phyloP scores from a whole-genome alignment of 2,797 vertebrate species.

The Eulemur coronatus region DNA sequence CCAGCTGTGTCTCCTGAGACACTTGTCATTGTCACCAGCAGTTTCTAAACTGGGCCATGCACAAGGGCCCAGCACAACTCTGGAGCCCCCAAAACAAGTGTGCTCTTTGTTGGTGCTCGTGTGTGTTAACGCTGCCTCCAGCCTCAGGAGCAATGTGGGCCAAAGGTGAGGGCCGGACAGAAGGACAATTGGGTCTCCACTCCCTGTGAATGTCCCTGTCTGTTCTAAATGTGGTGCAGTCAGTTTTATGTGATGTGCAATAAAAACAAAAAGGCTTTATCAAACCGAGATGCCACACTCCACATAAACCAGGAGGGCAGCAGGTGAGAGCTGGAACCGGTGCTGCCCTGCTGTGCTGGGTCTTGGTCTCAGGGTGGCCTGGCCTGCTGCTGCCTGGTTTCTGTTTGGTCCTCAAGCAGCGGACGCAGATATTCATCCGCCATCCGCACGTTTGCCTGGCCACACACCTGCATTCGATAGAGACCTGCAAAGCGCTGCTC shows the following conservation, averaged over 20 bases:
- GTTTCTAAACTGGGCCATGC: neutral
- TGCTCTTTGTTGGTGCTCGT: neutral
- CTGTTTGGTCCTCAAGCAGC: neutral
- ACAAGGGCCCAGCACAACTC: neutral
- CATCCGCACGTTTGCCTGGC: neutral
- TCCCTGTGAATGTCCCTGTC: neutral
- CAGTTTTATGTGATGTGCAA: slow-evolving; percentile 71
- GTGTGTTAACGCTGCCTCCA: neutral
- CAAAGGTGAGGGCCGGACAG: too few species aligned
- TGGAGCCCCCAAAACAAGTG: neutral
- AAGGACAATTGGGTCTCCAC: neutral
- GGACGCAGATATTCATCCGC: neutral
- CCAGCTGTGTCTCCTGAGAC: neutral
- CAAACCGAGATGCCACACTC: neutral
- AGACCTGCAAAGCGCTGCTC: neutral
- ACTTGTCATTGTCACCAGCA: slow-evolving; percentile 49
- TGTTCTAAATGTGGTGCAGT: slow-evolving; percentile 34
- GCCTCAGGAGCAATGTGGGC: neutral
- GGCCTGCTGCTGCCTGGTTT: neutral
- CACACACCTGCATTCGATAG: rapidly evolving
- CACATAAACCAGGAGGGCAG: neutral
- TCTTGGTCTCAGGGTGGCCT: neutral
- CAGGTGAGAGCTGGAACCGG: neutral
- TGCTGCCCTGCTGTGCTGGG: rapidly evolving
- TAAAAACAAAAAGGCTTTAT: slow-evolving; percentile 66